Evolutionary conservation across 2,888 invertebrate species (phyloP), one percentile per base, ranked within the genome.

Genomic region (Lypha dubia): DNA sequence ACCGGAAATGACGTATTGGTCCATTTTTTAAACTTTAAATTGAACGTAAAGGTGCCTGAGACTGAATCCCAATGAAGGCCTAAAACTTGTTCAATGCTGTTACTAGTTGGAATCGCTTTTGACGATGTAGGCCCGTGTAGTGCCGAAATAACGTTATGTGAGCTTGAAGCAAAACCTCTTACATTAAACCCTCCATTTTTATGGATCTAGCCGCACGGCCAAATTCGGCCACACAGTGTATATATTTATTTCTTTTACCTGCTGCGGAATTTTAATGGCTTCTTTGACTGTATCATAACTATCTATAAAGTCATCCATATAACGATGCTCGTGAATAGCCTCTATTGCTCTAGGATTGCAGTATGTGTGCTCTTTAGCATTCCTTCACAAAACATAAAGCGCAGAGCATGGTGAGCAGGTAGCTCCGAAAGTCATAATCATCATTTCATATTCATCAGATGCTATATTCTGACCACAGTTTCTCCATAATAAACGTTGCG

Each of bases 221-320:
- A n/a, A n/a, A n/a, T n/a, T n/a, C n/a, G n/a, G n/a, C n/a, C n/a
- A n/a, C n/a, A n/a, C n/a, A n/a, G n/a, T n/a, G n/a, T n/a, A n/a
- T n/a, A n/a, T n/a, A n/a, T n/a, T n/a, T n/a, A n/a, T n/a, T n/a
- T n/a, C 13, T 49, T 41, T 60, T 7, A 85, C 80, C 4, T 74
- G 46, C 13, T 32, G 9, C 0, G 82, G 51, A 7, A 86, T 53
- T 32, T 60, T 17, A 20, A 86, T 75, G 1, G 86, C 84, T 53
- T 82, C 41, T 53, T 70, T 56, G 15, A 13, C 17, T 7, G 63
- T 49, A 4, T 60, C 38, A 32, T 77, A 79, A 46, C 79, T 73
- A 35, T 85, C 82, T 6, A 86, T 77, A 35, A 84, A 82, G 13
- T 86, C 87, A 28, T 86, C 86, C 9, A 85, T 74, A 38, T 84